A percentile compares a stretch with the other conserved stretches of the same genome.
Evolutionary conservation across 1,140 invertebrate species (phyloP).

Genomic region (Zaprionus kolodkinae): DNA sequence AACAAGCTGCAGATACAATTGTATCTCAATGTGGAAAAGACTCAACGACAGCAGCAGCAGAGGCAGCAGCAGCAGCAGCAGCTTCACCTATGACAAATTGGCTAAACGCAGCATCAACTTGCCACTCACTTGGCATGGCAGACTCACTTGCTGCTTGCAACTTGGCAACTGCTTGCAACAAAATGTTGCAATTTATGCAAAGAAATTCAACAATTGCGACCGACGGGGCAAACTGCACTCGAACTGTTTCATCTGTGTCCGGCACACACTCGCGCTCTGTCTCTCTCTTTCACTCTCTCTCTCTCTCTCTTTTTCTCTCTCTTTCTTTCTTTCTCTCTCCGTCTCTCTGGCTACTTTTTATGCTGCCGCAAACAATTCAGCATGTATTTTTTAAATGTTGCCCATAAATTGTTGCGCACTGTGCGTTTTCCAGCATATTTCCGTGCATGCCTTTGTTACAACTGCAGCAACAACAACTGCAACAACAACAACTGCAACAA

Average conservation of each 20-base stretch:
- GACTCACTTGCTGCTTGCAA: not conserved
- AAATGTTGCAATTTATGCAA: conserved; percentile 80
- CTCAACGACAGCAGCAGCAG: conserved; percentile 46
- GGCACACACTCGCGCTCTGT: not conserved
- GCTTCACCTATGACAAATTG: conserved; percentile 74
- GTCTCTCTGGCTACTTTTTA: conserved; percentile 70
- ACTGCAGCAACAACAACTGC: not conserved
- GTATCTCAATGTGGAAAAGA: conserved; percentile 58
- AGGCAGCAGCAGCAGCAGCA: too few species aligned
- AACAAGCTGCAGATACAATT: conserved; percentile 45
- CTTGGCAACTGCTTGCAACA: not conserved
- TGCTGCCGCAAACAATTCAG: conserved; percentile 79
- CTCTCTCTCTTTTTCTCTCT: not conserved
- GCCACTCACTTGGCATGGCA: conserved; percentile 30
- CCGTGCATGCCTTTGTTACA: conserved; percentile 74
- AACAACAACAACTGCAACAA: conserved; percentile 20
- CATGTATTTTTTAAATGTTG: conserved; percentile 77
- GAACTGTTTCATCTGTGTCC: not conserved
- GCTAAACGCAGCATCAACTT: conserved; percentile 68
- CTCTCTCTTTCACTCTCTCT: not conserved
- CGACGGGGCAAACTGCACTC: conserved; percentile 20
- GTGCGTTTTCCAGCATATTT: conserved; percentile 79
- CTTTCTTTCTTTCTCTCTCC: not conserved
- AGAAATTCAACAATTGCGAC: conserved; percentile 65
- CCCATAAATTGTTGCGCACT: conserved; percentile 79